phyloP scores from a whole-genome alignment of 2,888 invertebrate species.

The Caradrina clavipalpis region DNA sequence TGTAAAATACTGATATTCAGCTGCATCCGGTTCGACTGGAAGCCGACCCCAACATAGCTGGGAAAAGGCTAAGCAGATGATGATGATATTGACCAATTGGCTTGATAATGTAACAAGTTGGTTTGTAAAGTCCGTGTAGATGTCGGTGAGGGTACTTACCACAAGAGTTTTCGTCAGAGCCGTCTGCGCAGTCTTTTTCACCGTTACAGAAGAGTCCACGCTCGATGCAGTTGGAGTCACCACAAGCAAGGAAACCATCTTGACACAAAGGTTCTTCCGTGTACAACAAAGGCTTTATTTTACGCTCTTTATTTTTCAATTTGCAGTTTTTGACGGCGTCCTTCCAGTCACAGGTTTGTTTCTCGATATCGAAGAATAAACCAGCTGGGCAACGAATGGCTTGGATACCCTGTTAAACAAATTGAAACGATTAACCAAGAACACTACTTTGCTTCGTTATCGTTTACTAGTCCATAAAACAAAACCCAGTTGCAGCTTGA shows the following conservation, averaged over 20 bases:
- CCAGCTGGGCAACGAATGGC: constrained; percentile 98
- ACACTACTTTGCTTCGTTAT: neutral
- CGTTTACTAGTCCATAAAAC: neutral
- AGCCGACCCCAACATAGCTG: too few species aligned
- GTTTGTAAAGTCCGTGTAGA: neutral
- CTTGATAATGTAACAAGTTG: neutral
- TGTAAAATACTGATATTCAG: too few species aligned
- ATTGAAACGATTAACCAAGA: constrained; percentile 50
- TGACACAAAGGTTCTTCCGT: constrained; percentile 97
- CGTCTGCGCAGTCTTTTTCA: constrained; percentile 96
- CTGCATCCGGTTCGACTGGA: too few species aligned
- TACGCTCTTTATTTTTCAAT: constrained; percentile 96
- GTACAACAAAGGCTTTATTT: constrained; percentile 96
- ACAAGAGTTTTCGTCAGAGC: constrained; percentile 97
- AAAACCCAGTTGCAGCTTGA: constrained; percentile 10
- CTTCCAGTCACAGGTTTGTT: constrained; percentile 98
- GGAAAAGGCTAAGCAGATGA: too few species aligned
- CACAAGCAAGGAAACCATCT: constrained; percentile 96
- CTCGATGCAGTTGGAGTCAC: constrained; percentile 96
- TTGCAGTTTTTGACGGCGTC: constrained; percentile 98
- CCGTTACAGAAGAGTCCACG: constrained; percentile 98
- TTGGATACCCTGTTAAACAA: constrained; percentile 94
- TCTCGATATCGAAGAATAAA: constrained; percentile 97
- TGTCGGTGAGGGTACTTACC: constrained; percentile 92
- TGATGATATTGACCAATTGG: neutral